These are phyloP conservation scores for Castor canadensis DNA, from an alignment of 2,113 vertebrate species.

Conservation along the genomic window DNA sequence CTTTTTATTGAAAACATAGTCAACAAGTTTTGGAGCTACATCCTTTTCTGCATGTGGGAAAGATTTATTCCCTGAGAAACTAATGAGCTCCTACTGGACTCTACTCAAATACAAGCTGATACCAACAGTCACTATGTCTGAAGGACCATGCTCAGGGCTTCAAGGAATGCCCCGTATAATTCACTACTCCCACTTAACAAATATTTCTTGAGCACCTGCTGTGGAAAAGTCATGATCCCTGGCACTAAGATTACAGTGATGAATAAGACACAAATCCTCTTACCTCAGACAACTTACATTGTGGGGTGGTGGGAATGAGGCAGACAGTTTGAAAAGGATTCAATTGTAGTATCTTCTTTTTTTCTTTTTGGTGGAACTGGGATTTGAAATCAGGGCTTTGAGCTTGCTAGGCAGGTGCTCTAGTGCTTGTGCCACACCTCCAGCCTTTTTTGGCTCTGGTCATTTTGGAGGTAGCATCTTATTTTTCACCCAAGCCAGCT, in stretches of 20 bases:
- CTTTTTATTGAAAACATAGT: neutral
- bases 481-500: too few species aligned
- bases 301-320: neutral
- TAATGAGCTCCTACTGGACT: neutral
- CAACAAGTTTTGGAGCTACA: neutral
- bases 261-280: neutral
- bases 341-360: neutral
- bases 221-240: neutral
- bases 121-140: neutral
- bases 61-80: neutral
- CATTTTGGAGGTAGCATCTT: too few species aligned
- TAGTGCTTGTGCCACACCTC: too few species aligned
- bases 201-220: neutral
- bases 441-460: too few species aligned
- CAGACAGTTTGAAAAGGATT: neutral
- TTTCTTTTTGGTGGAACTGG: too few species aligned
- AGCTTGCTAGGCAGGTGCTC: too few species aligned
- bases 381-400: too few species aligned
- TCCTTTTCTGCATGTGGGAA: neutral
- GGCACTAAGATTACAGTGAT: neutral
- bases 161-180: neutral
- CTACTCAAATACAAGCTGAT: neutral
- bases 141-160: neutral
- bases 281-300: neutral
- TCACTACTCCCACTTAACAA: neutral